Conservation (phyloP, 2,797 vertebrate species). For the Mallotus villosus region DNA sequence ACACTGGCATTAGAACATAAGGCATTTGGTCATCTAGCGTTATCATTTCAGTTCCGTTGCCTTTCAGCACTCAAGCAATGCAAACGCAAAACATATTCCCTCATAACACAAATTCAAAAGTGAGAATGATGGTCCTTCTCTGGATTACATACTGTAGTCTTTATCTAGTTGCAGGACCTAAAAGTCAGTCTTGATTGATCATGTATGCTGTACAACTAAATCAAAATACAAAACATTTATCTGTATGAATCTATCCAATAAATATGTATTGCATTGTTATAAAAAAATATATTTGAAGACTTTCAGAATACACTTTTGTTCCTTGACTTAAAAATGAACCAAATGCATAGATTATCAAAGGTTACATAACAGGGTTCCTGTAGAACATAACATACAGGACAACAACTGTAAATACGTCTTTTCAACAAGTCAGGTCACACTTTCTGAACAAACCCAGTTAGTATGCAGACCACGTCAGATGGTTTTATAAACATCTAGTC, state of each 20-base stretch:
- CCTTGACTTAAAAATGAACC: conserved; percentile 10
- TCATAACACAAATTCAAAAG: too few relatives aligned
- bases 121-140: too few relatives aligned
- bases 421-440: neutral
- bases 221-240: conserved; percentile 52
- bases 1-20: conserved; percentile 57
- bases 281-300: conserved; percentile 62
- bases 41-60: conserved; percentile 28
- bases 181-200: too few relatives aligned
- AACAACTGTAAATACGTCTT: neutral
- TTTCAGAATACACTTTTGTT: conserved; percentile 33
- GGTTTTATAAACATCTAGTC: too few relatives aligned
- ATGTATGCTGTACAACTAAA: conserved; percentile 31
- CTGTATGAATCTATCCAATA: conserved; percentile 66
- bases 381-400: conserved; percentile 15
- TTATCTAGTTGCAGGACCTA: too few relatives aligned
- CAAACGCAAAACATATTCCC: conserved; percentile 14
- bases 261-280: conserved; percentile 67
- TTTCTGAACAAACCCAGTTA: too few relatives aligned
- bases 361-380: conserved; percentile 30
- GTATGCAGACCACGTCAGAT: too few relatives aligned
- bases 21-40: conserved; percentile 46
- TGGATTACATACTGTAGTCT: conserved; percentile 5
- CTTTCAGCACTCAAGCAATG: conserved; percentile 17
- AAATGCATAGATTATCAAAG: conserved; percentile 38